Evolutionary conservation across 2,113 vertebrate species (phyloP).

Genomic region (Glaucomys volans): DNA sequence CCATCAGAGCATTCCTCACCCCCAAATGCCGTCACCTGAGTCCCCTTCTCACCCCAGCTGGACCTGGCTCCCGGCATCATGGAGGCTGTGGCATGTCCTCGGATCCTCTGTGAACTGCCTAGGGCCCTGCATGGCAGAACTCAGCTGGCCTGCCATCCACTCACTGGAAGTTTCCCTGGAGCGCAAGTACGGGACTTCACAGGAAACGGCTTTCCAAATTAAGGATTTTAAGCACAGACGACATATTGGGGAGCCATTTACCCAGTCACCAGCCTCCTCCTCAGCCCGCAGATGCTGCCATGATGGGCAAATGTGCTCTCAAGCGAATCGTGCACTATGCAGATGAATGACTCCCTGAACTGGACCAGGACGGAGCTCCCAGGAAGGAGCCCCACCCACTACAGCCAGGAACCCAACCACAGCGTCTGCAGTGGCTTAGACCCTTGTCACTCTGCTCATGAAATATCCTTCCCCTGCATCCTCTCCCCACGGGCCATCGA

Average conservation of each 20-base stretch:
- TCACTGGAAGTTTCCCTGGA: not conserved
- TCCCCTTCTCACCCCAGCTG: no score
- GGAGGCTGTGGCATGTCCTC: not conserved
- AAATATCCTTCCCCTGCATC: conserved; percentile 29
- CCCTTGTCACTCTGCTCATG: not conserved
- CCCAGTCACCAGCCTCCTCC: conserved; percentile 74
- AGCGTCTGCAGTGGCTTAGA: not conserved
- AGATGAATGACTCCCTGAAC: conserved; percentile 74
- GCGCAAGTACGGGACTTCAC: not conserved
- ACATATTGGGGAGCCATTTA: conserved; percentile 81
- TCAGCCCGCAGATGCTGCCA: conserved; percentile 71
- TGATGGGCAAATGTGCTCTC: conserved; percentile 77
- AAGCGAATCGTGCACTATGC: conserved; percentile 76
- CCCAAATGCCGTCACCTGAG: not conserved
- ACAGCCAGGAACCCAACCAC: not conserved
- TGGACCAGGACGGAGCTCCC: not conserved
- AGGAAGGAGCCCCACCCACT: not conserved
- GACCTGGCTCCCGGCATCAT: not conserved
- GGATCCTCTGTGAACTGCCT: not conserved
- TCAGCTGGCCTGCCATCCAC: not conserved
- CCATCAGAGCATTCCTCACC: not conserved
- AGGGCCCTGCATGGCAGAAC: not conserved
- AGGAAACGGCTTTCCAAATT: conserved; percentile 22
- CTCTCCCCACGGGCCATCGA: conserved; percentile 37
- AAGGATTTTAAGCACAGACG: conserved; percentile 59